Base-by-base conservation (phyloP, 1,140 invertebrate genomes). In the Pseudomyrmex dendroicus region DNA sequence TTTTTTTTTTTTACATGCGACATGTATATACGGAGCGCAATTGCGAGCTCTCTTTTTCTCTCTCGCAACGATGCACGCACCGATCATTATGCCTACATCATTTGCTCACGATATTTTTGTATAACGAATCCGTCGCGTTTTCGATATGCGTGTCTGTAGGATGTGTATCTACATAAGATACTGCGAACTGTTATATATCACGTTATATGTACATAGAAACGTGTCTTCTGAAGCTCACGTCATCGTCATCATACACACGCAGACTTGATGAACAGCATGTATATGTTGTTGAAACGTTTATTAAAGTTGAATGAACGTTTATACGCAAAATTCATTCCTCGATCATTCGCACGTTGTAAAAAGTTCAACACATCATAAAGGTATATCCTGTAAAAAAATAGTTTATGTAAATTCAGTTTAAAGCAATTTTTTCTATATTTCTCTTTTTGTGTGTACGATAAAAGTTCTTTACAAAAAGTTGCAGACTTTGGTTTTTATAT, bases 31-130 rank as follows among this genome's bases (percentile, higher is more conserved):
- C 46, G 57, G 44, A 80, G 46, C 46, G 78, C 48, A 57, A 78
- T 78, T 70, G 44, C 12, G 44, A 3, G 44, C n/a, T 35, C 35
- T 35, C 35, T 35, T 35, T 35, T 35, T 35, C 46, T 59, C 44
- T 50, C 15, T 72, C 46, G 76, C 76, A 70, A 80, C 54, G 66
- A 80, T 59, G 76, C 76, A 78, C 64, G 64, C 64, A 70, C 64
- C 52, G 54, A 80, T 80, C 76, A 80, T 80, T 70, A 80, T 72
- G 66, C 54, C 76, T 80, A 54, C 76, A 72, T 80, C 76, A 80
- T 80, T 80, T 80, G 76, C 56, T 61, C 54, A 72, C 66, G 44
- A 59, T 77, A 67, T 70, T 70, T 25, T 70, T 15, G 64, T 20
- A n/a, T 57, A 78, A 78, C 44, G 20, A 48, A 74, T 35, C 66